Conservation (phyloP, 2,113 vertebrate genomes). For the Gracilinanus agilis region DNA sequence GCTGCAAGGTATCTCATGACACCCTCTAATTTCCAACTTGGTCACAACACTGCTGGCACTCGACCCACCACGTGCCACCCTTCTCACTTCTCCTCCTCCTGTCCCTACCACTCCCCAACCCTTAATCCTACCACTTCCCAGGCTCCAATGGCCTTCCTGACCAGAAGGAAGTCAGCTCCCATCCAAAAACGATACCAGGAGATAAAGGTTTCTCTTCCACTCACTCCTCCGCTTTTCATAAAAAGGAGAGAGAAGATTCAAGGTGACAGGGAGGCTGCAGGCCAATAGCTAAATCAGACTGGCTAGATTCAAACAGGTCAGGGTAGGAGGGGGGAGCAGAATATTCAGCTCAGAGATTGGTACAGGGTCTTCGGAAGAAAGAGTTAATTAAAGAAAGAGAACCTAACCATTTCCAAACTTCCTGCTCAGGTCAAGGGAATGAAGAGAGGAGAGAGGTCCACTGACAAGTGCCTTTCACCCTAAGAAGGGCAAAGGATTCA, state of each 20-base stretch:
- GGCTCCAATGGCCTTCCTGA: neutral
- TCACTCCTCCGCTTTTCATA: neutral
- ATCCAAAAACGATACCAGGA: neutral
- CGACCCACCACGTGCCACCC: neutral
- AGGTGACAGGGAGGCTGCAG: neutral
- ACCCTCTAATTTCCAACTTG: neutral
- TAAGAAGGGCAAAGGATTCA: neutral
- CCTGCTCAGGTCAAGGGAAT: neutral
- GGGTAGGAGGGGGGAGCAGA: neutral
- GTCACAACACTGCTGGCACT: neutral
- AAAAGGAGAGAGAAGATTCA: neutral
- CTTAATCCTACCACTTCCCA: neutral
- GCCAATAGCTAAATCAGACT: neutral
- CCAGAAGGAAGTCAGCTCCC: neutral
- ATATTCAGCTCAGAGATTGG: neutral
- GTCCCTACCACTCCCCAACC: neutral
- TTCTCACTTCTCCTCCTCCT: neutral
- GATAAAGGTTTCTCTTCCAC: neutral
- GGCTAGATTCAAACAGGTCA: neutral
- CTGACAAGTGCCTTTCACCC: neutral
- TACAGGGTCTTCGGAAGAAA: neutral
- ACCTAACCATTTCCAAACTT: accelerated
- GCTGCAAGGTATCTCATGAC: neutral
- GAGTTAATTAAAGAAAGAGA: neutral
- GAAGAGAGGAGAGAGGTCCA: neutral